phyloP scores from a whole-genome alignment of 2,797 vertebrate species.

The Apogon hyalosoma region DNA sequence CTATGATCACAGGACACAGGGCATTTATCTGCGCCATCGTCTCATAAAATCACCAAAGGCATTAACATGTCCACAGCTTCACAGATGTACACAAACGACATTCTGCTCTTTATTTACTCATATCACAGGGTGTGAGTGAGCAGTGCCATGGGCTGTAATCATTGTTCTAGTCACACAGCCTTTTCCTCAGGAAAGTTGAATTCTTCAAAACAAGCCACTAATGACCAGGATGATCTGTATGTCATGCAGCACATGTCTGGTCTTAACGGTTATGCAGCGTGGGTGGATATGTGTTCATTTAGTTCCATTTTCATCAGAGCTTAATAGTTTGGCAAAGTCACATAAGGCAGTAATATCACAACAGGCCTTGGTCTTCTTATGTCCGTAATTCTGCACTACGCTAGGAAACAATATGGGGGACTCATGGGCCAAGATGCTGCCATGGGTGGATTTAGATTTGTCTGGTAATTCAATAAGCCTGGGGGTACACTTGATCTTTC shows the following conservation, averaged over 20 bases:
- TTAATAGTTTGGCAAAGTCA: slow-evolving; percentile 45
- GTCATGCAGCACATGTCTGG: slow-evolving; percentile 45
- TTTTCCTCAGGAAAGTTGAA: slow-evolving; percentile 15
- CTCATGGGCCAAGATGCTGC: slow-evolving; percentile 36
- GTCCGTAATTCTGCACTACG: slow-evolving; percentile 11
- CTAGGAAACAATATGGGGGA: slow-evolving; percentile 34
- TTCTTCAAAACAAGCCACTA: slow-evolving; percentile 30
- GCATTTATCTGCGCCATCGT: slow-evolving; percentile 35
- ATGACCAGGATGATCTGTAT: slow-evolving; percentile 47
- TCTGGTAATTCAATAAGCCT: slow-evolving; percentile 57
- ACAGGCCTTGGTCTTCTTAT: slow-evolving; percentile 4
- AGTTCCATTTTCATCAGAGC: slow-evolving; percentile 40
- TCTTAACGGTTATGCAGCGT: slow-evolving; percentile 37
- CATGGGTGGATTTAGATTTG: slow-evolving; percentile 44
- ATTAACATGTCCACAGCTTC: slow-evolving; percentile 12
- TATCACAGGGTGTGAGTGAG: slow-evolving; percentile 33
- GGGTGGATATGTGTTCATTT: slow-evolving; percentile 49
- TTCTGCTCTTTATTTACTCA: slow-evolving; percentile 46
- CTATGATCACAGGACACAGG: slow-evolving; percentile 38
- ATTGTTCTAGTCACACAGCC: slow-evolving; percentile 23
- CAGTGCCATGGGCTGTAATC: slow-evolving; percentile 23
- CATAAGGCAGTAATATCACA: slow-evolving; percentile 23
- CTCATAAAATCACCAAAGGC: slow-evolving; percentile 27
- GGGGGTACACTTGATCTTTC: slow-evolving; percentile 61
- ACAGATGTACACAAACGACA: slow-evolving; percentile 10